Evolutionary conservation across 2,797 vertebrate genomes (phyloP).

Genomic region (Oreonectes daqikongensis): DNA sequence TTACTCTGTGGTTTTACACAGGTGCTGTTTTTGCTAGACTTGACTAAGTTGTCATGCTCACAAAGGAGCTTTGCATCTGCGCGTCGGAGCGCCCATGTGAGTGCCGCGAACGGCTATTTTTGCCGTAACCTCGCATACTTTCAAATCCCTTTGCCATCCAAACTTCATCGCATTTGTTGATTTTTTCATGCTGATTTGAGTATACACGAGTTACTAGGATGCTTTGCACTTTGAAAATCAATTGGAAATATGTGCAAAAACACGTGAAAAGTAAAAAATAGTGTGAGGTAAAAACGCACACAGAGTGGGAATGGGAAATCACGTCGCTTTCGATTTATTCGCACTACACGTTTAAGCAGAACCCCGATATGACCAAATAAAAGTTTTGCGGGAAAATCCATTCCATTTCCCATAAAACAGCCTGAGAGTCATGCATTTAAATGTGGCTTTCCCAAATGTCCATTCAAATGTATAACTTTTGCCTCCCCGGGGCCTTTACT

Average conservation of each 20-base stretch:
- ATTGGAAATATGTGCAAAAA: slow-evolving; percentile 45
- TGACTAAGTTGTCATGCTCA: not conserved
- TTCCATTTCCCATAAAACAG: slow-evolving; percentile 25
- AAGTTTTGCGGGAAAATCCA: slow-evolving; percentile 26
- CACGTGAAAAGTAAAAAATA: slow-evolving; percentile 47
- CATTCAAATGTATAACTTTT: slow-evolving; percentile 41
- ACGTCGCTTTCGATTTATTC: slow-evolving; percentile 45
- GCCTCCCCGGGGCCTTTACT: slow-evolving; percentile 1
- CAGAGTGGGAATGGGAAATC: slow-evolving; percentile 23
- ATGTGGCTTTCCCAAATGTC: slow-evolving; percentile 45
- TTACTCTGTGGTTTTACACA: not conserved
- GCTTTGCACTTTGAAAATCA: slow-evolving; percentile 43
- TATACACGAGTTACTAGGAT: slow-evolving; percentile 39
- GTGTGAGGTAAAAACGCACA: slow-evolving; percentile 39
- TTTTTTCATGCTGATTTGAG: slow-evolving; percentile 54
- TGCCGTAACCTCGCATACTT: slow-evolving; percentile 17
- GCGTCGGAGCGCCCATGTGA: not conserved
- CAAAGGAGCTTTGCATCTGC: slow-evolving; percentile 17
- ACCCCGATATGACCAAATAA: slow-evolving; percentile 33
- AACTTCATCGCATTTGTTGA: slow-evolving; percentile 49
- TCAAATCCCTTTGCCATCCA: slow-evolving; percentile 44
- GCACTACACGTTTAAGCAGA: slow-evolving; percentile 26
- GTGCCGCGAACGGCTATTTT: not conserved
- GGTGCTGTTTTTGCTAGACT: slow-evolving; percentile 15
- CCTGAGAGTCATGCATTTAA: slow-evolving; percentile 52